Percentiles rank a stretch among this genome's conserved stretches.
Evolutionary conservation across 2,113 vertebrate species (phyloP).

Genomic region (Cynoglossus semilaevis): DNA sequence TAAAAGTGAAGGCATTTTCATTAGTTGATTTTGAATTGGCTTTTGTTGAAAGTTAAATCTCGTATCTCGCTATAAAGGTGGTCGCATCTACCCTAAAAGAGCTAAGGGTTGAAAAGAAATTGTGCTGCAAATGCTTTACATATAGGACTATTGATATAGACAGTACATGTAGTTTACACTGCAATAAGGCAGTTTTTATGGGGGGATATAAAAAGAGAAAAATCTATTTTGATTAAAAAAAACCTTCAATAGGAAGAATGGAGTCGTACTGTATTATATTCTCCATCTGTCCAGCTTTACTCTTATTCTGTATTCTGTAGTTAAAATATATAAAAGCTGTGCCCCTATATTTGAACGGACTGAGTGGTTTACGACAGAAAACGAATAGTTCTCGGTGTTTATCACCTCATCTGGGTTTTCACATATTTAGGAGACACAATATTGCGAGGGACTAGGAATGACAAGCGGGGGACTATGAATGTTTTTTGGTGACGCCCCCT

Average conservation of each 20-base stretch:
- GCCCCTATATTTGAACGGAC: conserved; percentile 45
- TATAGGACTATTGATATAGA: not conserved
- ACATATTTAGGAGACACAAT: conserved; percentile 36
- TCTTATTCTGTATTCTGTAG: no score
- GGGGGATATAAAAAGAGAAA: conserved; percentile 27
- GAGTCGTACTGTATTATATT: no score
- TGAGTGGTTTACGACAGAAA: conserved; percentile 47
- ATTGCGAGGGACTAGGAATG: conserved; percentile 43
- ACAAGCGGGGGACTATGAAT: conserved; percentile 56
- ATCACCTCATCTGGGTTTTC: conserved; percentile 48
- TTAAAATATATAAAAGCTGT: no score
- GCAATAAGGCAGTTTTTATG: conserved; percentile 12
- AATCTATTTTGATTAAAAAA: conserved; percentile 34
- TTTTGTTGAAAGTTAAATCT: conserved; percentile 39
- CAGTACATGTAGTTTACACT: conserved; percentile 5
- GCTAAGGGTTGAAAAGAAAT: conserved; percentile 26
- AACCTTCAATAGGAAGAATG: no score
- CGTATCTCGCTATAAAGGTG: conserved; percentile 24
- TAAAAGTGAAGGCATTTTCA: conserved; percentile 37
- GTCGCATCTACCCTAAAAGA: conserved; percentile 24
- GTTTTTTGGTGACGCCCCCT: conserved; percentile 24
- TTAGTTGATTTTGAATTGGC: conserved; percentile 39
- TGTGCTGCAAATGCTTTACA: not conserved
- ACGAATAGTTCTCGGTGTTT: conserved; percentile 56
- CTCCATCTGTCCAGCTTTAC: no score